Evolutionary conservation across 1,140 invertebrate species (phyloP), one percentile per base, ranked within the genome.

Genomic region (Bradynema listronoti): DNA sequence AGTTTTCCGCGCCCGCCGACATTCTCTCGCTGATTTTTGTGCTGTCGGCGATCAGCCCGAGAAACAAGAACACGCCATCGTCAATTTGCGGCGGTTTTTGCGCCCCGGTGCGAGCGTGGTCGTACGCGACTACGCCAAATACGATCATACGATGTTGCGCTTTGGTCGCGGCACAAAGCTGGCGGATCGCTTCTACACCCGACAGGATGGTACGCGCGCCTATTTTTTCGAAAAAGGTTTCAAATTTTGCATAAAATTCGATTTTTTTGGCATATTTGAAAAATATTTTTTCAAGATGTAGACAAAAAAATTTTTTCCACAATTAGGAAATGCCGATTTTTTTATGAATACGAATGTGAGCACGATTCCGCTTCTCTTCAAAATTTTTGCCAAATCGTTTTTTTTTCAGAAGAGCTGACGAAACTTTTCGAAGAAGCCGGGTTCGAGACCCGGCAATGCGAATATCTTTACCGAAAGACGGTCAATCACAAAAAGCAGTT

Each of bases 181-280:
- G n/a, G 19, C 30, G 5, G 73, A 75, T 22, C 46, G 66, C 36
- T 96, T 96, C 80, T 99, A 98, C 82, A 89, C 86, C 0, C 80
- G 94, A 74, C 91, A 92, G 24, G 94, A 98, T 83, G 92, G 92
- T n/a, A 99, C 94, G 0, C 83, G 87, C 77, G 91, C 91, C 1
- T 96, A 95, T 79, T 98, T 97, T 79, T 98, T 98, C 34, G 30
- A 39, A n/a, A 29, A 16, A 34, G 24, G 59, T 62, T 58, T 19
- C 11, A 58, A 5, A 24, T 22, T 56, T 19, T 22, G 39, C 14
- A 5, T 39, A 16, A n/a, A n/a, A n/a, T n/a, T n/a, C n/a, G n/a
- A n/a, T n/a, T n/a, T n/a, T n/a, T n/a, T n/a, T n/a, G n/a, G 43
- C 24, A 61, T 41, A 32, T 14, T 34, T 34, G 36, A 19, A 6